A percentile compares a stretch with the other conserved stretches of the same genome.
phyloP scores from a whole-genome alignment of 2,888 invertebrate species.

The Leptinotarsa tumamoca region DNA sequence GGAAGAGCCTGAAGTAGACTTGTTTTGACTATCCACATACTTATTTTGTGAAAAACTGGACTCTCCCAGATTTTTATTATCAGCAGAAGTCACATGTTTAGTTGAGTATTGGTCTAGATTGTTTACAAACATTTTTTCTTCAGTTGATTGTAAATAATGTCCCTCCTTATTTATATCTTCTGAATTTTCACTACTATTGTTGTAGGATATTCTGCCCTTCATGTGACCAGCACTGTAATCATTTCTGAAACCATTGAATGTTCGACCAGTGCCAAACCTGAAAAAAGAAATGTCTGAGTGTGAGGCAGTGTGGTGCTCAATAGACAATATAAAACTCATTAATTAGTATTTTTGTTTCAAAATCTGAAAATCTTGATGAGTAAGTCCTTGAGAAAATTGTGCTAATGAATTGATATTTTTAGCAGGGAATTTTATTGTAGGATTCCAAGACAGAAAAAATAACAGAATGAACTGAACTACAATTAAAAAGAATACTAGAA shows the following conservation, averaged over 20 bases:
- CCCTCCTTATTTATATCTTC: neutral
- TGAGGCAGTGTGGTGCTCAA: too few species aligned
- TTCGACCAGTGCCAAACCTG: slow-evolving; percentile 47
- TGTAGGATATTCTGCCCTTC: neutral
- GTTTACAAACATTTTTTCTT: slow-evolving; percentile 18
- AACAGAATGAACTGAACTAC: too few species aligned
- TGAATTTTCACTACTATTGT: neutral
- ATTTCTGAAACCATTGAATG: slow-evolving; percentile 41
- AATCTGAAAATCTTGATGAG: too few species aligned
- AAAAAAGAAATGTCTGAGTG: too few species aligned
- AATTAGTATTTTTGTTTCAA: too few species aligned
- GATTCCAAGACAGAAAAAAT: too few species aligned
- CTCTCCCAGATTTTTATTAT: slow-evolving; percentile 10
- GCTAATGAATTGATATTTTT: too few species aligned
- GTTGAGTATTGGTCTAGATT: neutral
- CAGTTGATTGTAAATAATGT: neutral
- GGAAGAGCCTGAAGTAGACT: neutral
- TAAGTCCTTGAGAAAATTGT: too few species aligned
- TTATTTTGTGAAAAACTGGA: slow-evolving; percentile 8
- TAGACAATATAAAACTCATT: too few species aligned
- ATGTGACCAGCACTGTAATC: slow-evolving; percentile 14
- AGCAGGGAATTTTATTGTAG: too few species aligned
- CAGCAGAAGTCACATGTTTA: neutral
- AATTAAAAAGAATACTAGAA: too few species aligned
- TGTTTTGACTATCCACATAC: neutral